A percentile compares a stretch with the other conserved stretches of the same genome.
Evolutionary conservation across 2,888 invertebrate species (phyloP).

Genomic region (Himalopsyche japonica): DNA sequence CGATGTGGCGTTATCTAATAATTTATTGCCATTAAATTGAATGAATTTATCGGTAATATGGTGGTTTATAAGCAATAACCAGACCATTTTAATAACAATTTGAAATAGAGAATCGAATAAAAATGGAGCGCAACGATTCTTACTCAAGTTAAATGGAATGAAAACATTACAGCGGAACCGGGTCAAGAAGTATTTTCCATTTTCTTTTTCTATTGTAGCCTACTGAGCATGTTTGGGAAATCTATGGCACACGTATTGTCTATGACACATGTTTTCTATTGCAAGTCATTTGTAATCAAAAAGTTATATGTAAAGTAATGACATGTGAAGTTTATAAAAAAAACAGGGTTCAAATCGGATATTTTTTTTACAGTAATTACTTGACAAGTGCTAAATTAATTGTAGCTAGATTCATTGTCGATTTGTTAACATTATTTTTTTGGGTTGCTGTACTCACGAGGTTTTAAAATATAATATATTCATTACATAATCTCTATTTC

Average conservation of each 20-base stretch:
- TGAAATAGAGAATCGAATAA: not conserved
- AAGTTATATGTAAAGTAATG: no score
- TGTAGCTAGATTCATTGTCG: no score
- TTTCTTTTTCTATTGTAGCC: not conserved
- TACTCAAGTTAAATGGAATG: not conserved
- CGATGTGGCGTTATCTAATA: not conserved
- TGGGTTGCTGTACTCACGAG: no score
- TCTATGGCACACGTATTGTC: not conserved
- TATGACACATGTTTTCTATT: not conserved
- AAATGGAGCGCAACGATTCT: not conserved
- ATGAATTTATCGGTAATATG: not conserved
- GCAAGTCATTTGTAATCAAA: no score
- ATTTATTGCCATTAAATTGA: not conserved
- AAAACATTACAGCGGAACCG: not conserved
- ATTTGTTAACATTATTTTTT: no score
- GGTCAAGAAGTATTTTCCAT: not conserved
- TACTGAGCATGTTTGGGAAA: not conserved
- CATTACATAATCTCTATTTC: no score
- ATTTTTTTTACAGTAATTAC: no score
- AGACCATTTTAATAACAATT: not conserved
- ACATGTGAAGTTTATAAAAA: no score
- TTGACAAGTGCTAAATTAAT: no score
- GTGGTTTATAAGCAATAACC: not conserved
- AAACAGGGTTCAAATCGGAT: no score
- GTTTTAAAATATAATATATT: no score